A percentile compares a stretch with the other conserved stretches of the same genome.
phyloP scores from a whole-genome alignment of 2,888 invertebrate species.

The Chromoteleia sp. region DNA sequence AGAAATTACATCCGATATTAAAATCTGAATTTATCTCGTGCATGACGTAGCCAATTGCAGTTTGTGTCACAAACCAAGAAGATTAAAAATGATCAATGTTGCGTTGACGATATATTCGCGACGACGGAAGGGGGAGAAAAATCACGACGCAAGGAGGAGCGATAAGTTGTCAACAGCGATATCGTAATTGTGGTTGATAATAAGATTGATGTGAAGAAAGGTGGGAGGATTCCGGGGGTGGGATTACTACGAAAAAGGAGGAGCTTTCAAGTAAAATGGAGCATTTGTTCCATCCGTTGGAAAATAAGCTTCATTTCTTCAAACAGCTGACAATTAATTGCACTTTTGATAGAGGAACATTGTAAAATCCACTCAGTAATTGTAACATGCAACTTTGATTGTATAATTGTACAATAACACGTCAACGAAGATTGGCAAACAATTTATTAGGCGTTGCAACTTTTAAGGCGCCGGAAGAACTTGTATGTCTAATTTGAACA shows the following conservation, averaged over 20 bases:
- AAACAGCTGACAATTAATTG: no score
- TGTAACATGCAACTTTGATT: no score
- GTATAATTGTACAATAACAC: no score
- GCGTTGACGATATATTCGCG: constrained; percentile 12
- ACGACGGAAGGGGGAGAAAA: not conserved
- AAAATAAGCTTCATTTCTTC: not conserved
- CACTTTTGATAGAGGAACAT: no score
- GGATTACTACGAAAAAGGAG: constrained; percentile 44
- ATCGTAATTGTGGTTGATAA: constrained; percentile 33
- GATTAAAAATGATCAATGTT: constrained; percentile 31
- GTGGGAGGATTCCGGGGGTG: constrained; percentile 35
- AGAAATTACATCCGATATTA: not conserved
- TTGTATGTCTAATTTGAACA: no score
- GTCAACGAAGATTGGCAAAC: no score
- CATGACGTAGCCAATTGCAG: constrained; percentile 9
- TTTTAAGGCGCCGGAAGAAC: no score
- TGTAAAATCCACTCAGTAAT: no score
- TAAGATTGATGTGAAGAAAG: constrained; percentile 4
- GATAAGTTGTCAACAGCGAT: constrained; percentile 45
- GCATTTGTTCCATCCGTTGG: constrained; percentile 11
- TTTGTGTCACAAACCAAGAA: constrained; percentile 20
- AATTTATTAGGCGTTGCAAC: no score
- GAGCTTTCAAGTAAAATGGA: constrained; percentile 52
- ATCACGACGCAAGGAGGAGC: constrained; percentile 39
- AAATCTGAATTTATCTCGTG: constrained; percentile 15